Evolutionary conservation across 2,113 vertebrate species (phyloP), one percentile per base, ranked within the genome.

Genomic region (Syrrhaptes paradoxus): DNA sequence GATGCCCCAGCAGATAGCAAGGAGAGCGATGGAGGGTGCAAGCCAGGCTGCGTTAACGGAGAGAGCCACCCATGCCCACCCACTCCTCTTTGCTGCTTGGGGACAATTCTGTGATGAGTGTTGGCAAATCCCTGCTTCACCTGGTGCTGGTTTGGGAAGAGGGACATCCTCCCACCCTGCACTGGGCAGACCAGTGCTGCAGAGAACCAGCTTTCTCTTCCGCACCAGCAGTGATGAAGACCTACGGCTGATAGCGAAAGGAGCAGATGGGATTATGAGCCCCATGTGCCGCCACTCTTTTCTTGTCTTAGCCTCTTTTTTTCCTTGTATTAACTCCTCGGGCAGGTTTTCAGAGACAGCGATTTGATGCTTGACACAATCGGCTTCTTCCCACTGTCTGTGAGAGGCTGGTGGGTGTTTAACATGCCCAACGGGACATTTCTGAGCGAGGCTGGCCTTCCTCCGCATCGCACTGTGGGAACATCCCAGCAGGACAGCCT

Each of bases 141-240:
- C 65, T 34, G 6, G 22, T 1, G 51, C 46, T 48, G 65, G 5
- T 52, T 73, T 66, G 74, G 46, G 36, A 66, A 54, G 46, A 78
- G 43, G 63, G 32, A 31, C 9, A 5, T 21, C 34, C 43, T 61
- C 14, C 55, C 61, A 74, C 3, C 22, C 24, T 6, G 61, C 1
- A 2, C 52, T 0, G 2, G 48, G 72, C 3, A 0, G n/a, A 18
- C 17, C 2, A 0, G 21, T 36, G 48, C 72, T 41, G 59, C 7
- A 1, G 24, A 34, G 49, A 52, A 25, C 18, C 45, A 54, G 18
- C 49, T 78, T 68, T 48, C 18, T 80, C 41, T 20, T 26, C n/a
- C 1, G 0, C 0, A 9, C 48, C 46, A 25, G 46, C 4, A 3
- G 77, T 81, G 55, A 38, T 41, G 43, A 73, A 71, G 72, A 34